Conservation (phyloP, 2,888 invertebrate species). For the Heteromyza rotundicornis region DNA sequence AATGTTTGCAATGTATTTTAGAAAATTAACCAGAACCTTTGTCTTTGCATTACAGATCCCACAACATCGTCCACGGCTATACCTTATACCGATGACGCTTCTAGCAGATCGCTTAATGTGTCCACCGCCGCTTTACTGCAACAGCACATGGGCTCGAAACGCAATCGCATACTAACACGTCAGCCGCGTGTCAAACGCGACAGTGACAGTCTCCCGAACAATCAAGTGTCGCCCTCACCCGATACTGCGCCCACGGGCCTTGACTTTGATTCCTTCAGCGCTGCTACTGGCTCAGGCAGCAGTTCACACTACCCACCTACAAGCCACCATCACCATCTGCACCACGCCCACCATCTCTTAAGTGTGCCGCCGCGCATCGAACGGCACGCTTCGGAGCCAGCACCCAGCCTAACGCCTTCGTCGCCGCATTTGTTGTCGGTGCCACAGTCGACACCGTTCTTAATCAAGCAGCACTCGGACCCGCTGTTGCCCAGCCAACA, state of each 20-base stretch:
- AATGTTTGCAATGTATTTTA: too few species aligned
- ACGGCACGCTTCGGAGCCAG: slow-evolving; percentile 68
- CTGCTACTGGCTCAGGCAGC: slow-evolving; percentile 38
- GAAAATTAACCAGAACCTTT: too few species aligned
- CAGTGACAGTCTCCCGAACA: slow-evolving; percentile 63
- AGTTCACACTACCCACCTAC: slow-evolving; percentile 37
- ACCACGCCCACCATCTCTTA: slow-evolving; percentile 51
- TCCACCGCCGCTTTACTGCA: slow-evolving; percentile 23
- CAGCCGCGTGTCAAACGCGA: slow-evolving; percentile 73
- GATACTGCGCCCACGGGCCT: slow-evolving; percentile 41
- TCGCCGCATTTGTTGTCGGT: slow-evolving; percentile 67
- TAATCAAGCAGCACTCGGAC: slow-evolving; percentile 74
- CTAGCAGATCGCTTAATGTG: slow-evolving; percentile 23
- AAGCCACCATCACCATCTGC: slow-evolving; percentile 33
- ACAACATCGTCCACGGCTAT: too few species aligned
- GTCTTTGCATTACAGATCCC: slow-evolving; percentile 42
- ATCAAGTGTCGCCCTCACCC: slow-evolving; percentile 58
- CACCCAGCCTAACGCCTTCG: slow-evolving; percentile 64
- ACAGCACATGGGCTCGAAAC: slow-evolving; percentile 66
- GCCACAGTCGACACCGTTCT: slow-evolving; percentile 65
- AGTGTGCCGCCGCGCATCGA: slow-evolving; percentile 67
- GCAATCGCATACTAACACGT: slow-evolving; percentile 70
- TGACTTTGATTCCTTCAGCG: slow-evolving; percentile 54
- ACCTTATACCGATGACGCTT: too few species aligned
- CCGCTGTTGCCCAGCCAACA: slow-evolving; percentile 69